Base-by-base conservation (phyloP, 2,888 invertebrate genomes). In the Sesamia inferens region DNA sequence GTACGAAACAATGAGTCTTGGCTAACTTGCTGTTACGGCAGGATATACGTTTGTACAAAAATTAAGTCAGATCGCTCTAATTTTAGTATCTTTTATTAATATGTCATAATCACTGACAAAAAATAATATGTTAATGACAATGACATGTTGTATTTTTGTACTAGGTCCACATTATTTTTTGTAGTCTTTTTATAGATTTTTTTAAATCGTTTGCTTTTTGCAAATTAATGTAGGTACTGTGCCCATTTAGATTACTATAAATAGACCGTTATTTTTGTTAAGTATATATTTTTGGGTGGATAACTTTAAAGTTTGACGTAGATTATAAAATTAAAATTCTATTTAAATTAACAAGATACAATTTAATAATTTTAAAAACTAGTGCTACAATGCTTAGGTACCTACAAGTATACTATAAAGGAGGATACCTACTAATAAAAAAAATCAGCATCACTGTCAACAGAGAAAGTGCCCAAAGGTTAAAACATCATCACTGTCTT, bases 1-100 rank as follows among this genome's bases (percentile, higher is more conserved):
- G n/a, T n/a, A 57, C 24, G 59, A 59, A 51, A 51, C 13, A 51
- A 51, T n/a, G 13, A 69, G n/a, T 24, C 7, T 59, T n/a, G 71
- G 69, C 13, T 16, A 57, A 16, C 24, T 51, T 24, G n/a, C 59
- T 7, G 24, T 24, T 51, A 44, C 13, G 24, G 19, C 16, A 58
- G 39, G 13, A 68, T 70, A 70, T 42, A 8, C 48, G 16, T 24
- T 42, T 7, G 5, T 5, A 8, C 11, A 59, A 61, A 69, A 69
- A 31, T 54, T 0, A 3, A 48, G 24, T 44, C n/a, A 44, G 47
- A 39, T 31, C 51, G 59, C 16, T 51, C 8, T 16, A 71, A 6
- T 8, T 47, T 4, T 8, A 16, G 5, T 48, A 48, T 16, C 0
- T 48, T 19, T 16, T 48, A 48, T 7, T 16, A 48, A 48, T 1